A percentile compares a stretch with the other conserved stretches of the same genome.
These are phyloP conservation scores for Pristionchus exspectatus DNA, from an alignment of 2,888 invertebrate species.

Conservation along the genomic window DNA sequence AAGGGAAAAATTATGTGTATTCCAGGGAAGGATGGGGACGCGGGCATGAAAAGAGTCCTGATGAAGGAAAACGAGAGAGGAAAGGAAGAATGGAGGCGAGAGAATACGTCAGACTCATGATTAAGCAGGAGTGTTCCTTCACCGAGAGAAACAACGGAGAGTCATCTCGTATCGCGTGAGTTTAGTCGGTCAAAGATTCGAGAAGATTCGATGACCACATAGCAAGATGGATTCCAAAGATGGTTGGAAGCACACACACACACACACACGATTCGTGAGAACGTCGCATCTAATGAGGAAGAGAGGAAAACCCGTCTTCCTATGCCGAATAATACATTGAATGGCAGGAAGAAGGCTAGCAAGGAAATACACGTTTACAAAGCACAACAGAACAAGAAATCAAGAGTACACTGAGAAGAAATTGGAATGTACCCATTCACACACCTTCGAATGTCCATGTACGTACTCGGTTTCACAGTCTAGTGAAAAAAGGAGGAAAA, in stretches of 20 bases:
- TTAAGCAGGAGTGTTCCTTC: slow-evolving; percentile 26
- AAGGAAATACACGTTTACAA: neutral
- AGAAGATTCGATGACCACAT: neutral
- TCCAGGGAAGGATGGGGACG: slow-evolving; percentile 2
- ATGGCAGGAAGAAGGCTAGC: neutral
- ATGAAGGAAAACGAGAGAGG: slow-evolving; percentile 14
- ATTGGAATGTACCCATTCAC: neutral
- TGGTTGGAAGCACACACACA: neutral
- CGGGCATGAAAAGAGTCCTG: slow-evolving; percentile 37
- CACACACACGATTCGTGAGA: neutral
- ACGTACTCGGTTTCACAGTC: neutral
- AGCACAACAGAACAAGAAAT: neutral
- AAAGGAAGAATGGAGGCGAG: neutral
- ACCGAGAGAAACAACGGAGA: slow-evolving; percentile 1
- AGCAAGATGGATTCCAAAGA: neutral
- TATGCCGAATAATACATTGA: slow-evolving; percentile 4
- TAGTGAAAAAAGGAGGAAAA: neutral
- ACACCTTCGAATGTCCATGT: neutral
- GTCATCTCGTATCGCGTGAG: neutral
- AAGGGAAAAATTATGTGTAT: neutral
- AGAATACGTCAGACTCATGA: slow-evolving; percentile 13
- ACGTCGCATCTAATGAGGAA: slow-evolving; percentile 33
- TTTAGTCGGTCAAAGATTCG: neutral
- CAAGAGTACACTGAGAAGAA: neutral
- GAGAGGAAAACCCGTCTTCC: neutral